Conservation (phyloP, 1,140 invertebrate genomes). For the Hesperophylax magnus region DNA sequence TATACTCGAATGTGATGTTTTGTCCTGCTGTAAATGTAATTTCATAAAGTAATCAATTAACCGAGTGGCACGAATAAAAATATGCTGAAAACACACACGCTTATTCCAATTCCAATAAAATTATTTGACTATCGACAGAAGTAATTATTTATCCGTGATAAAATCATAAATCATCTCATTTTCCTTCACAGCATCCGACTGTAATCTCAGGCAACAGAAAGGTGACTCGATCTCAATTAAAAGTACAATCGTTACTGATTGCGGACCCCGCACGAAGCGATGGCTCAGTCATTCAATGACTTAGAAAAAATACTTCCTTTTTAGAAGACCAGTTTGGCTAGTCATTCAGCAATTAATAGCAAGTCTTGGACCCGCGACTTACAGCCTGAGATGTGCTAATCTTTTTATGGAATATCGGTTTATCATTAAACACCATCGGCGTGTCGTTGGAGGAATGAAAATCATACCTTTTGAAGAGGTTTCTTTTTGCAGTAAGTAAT, state of each 20-base stretch:
- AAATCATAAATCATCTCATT: not conserved
- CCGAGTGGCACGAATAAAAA: too few species aligned
- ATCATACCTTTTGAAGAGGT: too few species aligned
- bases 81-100: too few species aligned
- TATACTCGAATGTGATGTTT: too few species aligned
- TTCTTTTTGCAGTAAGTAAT: too few species aligned
- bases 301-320: slow-evolving; percentile 33
- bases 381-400: slow-evolving; percentile 12
- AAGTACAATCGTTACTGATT: slow-evolving; percentile 21
- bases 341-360: slow-evolving; percentile 28
- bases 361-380: not conserved
- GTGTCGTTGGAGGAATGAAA: too few species aligned
- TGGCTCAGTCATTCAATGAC: slow-evolving; percentile 2
- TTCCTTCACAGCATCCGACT: not conserved
- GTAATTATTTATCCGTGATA: too few species aligned
- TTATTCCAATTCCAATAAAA: too few species aligned
- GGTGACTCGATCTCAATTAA: slow-evolving; percentile 17
- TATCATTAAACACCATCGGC: not conserved
- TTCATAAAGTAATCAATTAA: too few species aligned
- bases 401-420: not conserved
- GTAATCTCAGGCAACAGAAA: not conserved
- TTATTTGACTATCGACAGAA: too few species aligned
- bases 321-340: slow-evolving; percentile 34
- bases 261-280: slow-evolving; percentile 19
- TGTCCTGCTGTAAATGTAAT: too few species aligned